Evolutionary conservation across 2,888 invertebrate species (phyloP).

Genomic region (Bombylius major): DNA sequence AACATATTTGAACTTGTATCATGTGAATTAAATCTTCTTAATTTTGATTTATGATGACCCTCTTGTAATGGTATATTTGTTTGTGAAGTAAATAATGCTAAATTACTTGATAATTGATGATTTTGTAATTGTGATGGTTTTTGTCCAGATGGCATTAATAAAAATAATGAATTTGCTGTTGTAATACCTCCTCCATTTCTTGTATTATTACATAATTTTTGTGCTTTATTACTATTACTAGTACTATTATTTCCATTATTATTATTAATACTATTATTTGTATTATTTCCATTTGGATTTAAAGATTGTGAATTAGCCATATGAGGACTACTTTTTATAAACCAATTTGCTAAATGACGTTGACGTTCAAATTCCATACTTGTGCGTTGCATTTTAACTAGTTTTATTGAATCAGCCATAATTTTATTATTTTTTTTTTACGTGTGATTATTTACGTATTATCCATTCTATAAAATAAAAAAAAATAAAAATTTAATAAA

Average conservation of each 20-base stretch:
- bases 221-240: conserved; percentile 14
- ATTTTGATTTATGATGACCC: conserved; percentile 33
- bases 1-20: conserved; percentile 38
- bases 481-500: not conserved
- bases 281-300: conserved; percentile 7
- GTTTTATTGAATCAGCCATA: conserved; percentile 31
- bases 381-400: conserved; percentile 36
- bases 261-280: conserved; percentile 8
- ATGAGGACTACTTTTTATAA: conserved; percentile 36
- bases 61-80: conserved; percentile 26
- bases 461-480: not conserved
- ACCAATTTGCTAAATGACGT: conserved; percentile 38
- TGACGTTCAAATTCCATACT: conserved; percentile 38
- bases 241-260: conserved; percentile 9
- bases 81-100: conserved; percentile 22
- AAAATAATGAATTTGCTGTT: conserved; percentile 24
- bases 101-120: conserved; percentile 16
- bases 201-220: conserved; percentile 16
- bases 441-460: no score
- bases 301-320: conserved; percentile 28
- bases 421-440: not conserved
- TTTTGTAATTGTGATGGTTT: conserved; percentile 14
- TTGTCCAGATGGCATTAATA: conserved; percentile 23
- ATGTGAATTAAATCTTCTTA: conserved; percentile 36
- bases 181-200: conserved; percentile 22